These are phyloP conservation scores for Falco peregrinus DNA, from an alignment of 2,797 vertebrate species.

Conservation along the genomic window DNA sequence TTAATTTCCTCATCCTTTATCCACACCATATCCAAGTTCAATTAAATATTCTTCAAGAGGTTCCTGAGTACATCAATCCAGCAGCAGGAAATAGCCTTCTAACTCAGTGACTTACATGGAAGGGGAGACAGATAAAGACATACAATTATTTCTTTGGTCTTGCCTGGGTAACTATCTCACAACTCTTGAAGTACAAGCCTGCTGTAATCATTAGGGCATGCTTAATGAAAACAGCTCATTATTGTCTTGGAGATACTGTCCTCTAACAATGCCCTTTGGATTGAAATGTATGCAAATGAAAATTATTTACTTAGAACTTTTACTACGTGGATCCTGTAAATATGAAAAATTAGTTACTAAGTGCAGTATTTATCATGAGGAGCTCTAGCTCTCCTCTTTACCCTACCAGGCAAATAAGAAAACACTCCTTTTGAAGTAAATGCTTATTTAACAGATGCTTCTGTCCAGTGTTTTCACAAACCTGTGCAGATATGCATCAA, in stretches of 20 bases:
- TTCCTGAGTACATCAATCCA: background rate
- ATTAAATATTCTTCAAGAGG: background rate
- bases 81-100: background rate
- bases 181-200: background rate
- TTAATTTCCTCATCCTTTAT: background rate
- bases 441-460: background rate
- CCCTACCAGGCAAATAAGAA: background rate
- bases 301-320: conserved; percentile 63
- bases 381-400: background rate
- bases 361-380: conserved; percentile 46
- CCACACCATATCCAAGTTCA: background rate
- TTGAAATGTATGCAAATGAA: conserved; percentile 57
- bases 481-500: background rate
- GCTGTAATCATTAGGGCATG: conserved; percentile 7
- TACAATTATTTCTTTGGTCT: conserved; percentile 52
- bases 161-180: background rate
- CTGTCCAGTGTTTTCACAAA: background rate
- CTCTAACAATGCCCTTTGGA: conserved; percentile 46
- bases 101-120: background rate
- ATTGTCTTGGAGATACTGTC: conserved; percentile 39
- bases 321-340: conserved; percentile 36
- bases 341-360: conserved; percentile 71
- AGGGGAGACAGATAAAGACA: background rate
- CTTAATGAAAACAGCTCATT: conserved; percentile 66
- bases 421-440: background rate